A percentile compares a stretch with the other conserved stretches of the same genome.
Conservation (phyloP, 2,113 vertebrate species). For the Lichenostomus cassidix region DNA sequence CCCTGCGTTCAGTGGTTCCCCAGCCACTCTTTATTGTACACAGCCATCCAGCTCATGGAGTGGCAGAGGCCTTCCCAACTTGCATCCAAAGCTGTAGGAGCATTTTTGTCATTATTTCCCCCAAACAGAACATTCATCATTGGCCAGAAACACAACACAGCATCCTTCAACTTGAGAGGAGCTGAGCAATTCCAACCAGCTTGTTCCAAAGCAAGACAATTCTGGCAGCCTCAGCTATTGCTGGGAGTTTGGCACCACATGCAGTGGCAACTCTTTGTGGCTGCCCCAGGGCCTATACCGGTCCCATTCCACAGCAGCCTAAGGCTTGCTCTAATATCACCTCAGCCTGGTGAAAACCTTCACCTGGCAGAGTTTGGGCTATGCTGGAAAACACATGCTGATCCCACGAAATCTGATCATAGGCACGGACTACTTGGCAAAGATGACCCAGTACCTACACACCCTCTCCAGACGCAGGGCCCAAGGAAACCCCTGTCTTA, state of each 20-base stretch:
- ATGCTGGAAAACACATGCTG: rapidly evolving
- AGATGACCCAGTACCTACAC: background rate
- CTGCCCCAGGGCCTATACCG: rapidly evolving
- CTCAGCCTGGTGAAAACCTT: background rate
- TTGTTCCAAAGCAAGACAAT: background rate
- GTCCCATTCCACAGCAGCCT: background rate
- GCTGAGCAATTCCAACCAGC: background rate
- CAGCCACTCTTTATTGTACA: background rate
- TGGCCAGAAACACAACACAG: background rate
- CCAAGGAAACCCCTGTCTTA: rapidly evolving
- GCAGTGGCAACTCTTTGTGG: background rate
- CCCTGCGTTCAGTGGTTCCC: background rate
- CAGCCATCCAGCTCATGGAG: background rate
- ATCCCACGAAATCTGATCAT: rapidly evolving
- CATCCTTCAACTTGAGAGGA: background rate
- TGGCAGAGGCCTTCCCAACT: background rate
- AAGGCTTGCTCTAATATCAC: background rate
- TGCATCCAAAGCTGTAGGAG: background rate
- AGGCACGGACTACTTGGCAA: background rate
- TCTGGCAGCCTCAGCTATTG: background rate
- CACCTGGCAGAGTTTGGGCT: background rate
- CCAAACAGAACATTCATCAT: background rate
- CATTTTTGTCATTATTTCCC: background rate
- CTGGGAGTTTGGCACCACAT: rapidly evolving
- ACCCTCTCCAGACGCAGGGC: background rate